phyloP scores from a whole-genome alignment of 2,888 invertebrate genomes.

The Agrochola lychnidis region DNA sequence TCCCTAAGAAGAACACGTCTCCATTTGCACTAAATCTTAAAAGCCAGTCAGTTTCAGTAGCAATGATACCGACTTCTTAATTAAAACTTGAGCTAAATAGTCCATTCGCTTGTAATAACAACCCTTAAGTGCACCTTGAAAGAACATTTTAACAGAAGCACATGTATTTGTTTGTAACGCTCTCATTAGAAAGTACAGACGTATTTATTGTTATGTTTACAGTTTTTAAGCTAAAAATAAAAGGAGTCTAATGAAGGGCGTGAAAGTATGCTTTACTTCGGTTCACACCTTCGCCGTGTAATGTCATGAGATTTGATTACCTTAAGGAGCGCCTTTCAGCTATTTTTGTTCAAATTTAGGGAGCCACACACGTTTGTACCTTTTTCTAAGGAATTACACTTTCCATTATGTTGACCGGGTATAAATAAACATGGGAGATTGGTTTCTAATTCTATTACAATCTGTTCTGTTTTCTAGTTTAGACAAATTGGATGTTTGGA shows the following conservation, averaged over 20 bases:
- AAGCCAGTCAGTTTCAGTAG: neutral
- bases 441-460: constrained; percentile 58
- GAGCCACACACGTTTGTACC: constrained; percentile 67
- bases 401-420: constrained; percentile 52
- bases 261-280: constrained; percentile 81
- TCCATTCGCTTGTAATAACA: constrained; percentile 53
- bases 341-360: constrained; percentile 80
- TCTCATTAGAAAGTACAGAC: constrained; percentile 78
- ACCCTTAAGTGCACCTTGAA: constrained; percentile 56
- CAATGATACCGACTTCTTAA: neutral
- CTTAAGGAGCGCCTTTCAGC: constrained; percentile 74
- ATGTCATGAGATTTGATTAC: constrained; percentile 86
- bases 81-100: constrained; percentile 27
- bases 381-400: constrained; percentile 66
- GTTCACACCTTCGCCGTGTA: constrained; percentile 87
- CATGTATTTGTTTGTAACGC: constrained; percentile 71
- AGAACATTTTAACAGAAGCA: constrained; percentile 67
- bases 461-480: constrained; percentile 42
- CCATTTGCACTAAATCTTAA: neutral
- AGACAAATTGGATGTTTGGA: constrained; percentile 50
- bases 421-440: constrained; percentile 60
- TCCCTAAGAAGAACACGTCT: neutral
- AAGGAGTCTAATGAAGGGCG: constrained; percentile 77
- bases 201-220: constrained; percentile 81
- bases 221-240: constrained; percentile 83